Conservation (phyloP, 2,888 invertebrate genomes). For the Piscicola geometra region DNA sequence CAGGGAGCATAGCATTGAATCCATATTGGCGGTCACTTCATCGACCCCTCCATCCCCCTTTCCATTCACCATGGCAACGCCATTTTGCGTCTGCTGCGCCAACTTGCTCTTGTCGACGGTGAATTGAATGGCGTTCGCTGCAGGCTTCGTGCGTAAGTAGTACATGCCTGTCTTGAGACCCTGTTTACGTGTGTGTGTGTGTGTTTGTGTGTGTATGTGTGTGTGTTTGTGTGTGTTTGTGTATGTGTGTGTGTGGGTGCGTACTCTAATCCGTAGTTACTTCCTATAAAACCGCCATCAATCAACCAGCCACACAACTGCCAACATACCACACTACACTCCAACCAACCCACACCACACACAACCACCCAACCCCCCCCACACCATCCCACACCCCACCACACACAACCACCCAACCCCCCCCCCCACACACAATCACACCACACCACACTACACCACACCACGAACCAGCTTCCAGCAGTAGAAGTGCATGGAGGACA, state of each 20-base stretch:
- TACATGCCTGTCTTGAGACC: constrained; percentile 99
- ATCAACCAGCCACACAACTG: neutral
- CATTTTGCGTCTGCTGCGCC: constrained; percentile 42
- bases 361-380: constrained; percentile 88
- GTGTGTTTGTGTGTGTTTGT: too few relatives aligned
- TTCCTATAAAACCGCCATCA: too few relatives aligned
- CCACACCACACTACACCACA: neutral
- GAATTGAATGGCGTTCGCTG: constrained; percentile 92
- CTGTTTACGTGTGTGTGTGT: constrained; percentile 50
- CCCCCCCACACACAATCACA: neutral
- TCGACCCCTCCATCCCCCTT: constrained; percentile 41
- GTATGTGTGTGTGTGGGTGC: too few relatives aligned
- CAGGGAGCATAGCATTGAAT: constrained; percentile 76
- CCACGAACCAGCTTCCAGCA: constrained; percentile 76
- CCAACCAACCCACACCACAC: constrained; percentile 33
- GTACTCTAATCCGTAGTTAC: too few relatives aligned
- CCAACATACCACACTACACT: neutral
- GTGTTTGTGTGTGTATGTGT: neutral
- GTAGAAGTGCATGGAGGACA: constrained; percentile 96
- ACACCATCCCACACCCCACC: too few relatives aligned
- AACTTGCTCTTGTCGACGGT: constrained; percentile 83
- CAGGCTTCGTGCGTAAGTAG: constrained; percentile 90
- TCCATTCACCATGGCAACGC: neutral
- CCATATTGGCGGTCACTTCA: constrained; percentile 61
- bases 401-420: neutral